Base-by-base conservation (phyloP, 1,140 invertebrate genomes). In the Scaptomyza graminum region DNA sequence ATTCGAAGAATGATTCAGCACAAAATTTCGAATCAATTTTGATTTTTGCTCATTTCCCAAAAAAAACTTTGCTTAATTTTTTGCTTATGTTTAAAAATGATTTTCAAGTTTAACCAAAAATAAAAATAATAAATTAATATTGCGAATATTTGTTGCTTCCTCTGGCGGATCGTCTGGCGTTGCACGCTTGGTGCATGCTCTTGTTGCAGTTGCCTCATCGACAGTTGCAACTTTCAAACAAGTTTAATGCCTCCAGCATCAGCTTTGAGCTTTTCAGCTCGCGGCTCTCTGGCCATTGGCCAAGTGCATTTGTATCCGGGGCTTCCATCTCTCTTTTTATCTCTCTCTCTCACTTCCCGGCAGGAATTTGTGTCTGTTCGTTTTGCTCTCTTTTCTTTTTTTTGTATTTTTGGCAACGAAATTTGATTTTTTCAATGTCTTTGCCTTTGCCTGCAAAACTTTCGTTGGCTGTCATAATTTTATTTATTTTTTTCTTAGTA, bases 201-300 rank as follows among this genome's bases (percentile, higher is more conserved):
- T 69, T 69, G 66, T 43, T 69, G 56, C 66, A 54, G 67, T 70
- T 70, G 60, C 59, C 12, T 46, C 63, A 47, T 47, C 49, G 54
- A 54, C 77, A 71, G 82, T 87, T 87, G 78, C 82, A 84, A 84
- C 77, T 84, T 84, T 84, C 81, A 84, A 84, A 84, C 81, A 79
- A 81, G 81, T 84, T 84, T 84, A 77, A 76, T 75, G 75, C 80
- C 67, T 60, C 44, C 46, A 68, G 41, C 51, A 46, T 39, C 46
- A 68, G 18, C 18, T 22, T 39, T 44, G 28, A 31, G 18, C 28
- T 31, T 31, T 50, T 39, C 50, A 57, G 54, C 55, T 52, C 18
- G 28, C 1, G 4, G 5, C 43, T 18, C 15, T 51, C 55, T 56
- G 50, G 50, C 34, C 59, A 63, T 9, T 63, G 62, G 61, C 67